Conservation (phyloP, 2,888 invertebrate genomes). For the Orthonevra nobilis region DNA sequence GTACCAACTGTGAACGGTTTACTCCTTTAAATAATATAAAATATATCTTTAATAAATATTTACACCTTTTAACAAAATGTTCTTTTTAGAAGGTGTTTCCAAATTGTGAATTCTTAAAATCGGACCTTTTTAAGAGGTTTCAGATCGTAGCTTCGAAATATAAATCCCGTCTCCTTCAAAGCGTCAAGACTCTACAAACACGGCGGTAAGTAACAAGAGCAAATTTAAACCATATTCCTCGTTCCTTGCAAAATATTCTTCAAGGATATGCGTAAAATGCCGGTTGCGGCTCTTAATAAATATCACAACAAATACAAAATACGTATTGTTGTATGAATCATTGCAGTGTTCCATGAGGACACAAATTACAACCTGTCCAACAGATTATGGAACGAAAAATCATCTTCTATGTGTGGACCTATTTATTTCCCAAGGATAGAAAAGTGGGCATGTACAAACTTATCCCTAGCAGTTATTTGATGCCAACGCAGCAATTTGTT, state of each 20-base stretch:
- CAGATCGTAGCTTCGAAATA: too few species aligned
- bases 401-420: constrained; percentile 18
- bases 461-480: constrained; percentile 17
- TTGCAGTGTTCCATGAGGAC: constrained; percentile 8
- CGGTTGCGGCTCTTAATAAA: constrained; percentile 12
- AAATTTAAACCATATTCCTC: not conserved
- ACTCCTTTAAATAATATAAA: too few species aligned
- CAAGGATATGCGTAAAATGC: too few species aligned
- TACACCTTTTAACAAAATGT: too few species aligned
- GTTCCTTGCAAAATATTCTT: not conserved
- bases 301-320: constrained; percentile 48
- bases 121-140: too few species aligned
- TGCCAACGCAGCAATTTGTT: constrained; percentile 39
- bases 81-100: too few species aligned
- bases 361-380: constrained; percentile 52
- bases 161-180: too few species aligned
- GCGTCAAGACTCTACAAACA: not conserved
- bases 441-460: not conserved
- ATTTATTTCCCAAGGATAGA: not conserved
- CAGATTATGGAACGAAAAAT: constrained; percentile 43
- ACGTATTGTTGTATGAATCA: not conserved
- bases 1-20: too few species aligned
- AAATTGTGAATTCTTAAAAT: too few species aligned
- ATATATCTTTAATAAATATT: too few species aligned
- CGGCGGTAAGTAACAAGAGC: not conserved